A percentile compares a stretch with the other conserved stretches of the same genome.
These are phyloP conservation scores for Mechanitis mazaeus DNA, from an alignment of 2,888 invertebrate species.

Conservation along the genomic window DNA sequence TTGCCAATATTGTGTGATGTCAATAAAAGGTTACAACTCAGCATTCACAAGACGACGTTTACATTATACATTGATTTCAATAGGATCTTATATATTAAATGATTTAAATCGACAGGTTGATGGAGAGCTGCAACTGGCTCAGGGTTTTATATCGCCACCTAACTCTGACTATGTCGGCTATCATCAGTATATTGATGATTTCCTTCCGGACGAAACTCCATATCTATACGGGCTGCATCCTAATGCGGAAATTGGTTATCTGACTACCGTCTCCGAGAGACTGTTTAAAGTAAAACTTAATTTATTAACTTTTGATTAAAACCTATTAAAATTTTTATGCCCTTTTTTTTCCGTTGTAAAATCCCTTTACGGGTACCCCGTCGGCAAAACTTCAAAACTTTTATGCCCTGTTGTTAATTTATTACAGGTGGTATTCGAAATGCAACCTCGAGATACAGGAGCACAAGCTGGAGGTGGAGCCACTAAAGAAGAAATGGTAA, in stretches of 20 bases:
- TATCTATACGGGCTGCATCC: conserved; percentile 94
- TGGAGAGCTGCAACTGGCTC: conserved; percentile 88
- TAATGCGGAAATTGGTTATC: conserved; percentile 95
- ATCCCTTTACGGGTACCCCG: too few species aligned
- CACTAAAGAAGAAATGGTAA: conserved; percentile 88
- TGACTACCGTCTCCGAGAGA: conserved; percentile 90
- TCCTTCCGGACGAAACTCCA: conserved; percentile 91
- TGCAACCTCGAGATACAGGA: conserved; percentile 91
- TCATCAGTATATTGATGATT: conserved; percentile 91
- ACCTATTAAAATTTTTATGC: neutral
- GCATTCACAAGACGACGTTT: too few species aligned
- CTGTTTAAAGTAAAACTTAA: conserved; percentile 78
- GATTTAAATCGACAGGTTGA: conserved; percentile 77
- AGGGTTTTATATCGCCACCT: conserved; percentile 90
- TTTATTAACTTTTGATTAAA: neutral
- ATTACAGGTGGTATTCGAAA: conserved; percentile 80
- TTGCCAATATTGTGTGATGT: too few species aligned
- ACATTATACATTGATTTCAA: neutral
- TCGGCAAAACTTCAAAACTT: neutral
- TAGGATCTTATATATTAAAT: conserved; percentile 19
- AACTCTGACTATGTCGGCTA: conserved; percentile 92
- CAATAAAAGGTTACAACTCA: too few species aligned
- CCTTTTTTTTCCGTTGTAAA: neutral
- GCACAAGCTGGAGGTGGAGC: conserved; percentile 82
- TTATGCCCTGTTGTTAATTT: neutral